phyloP scores from a whole-genome alignment of 2,888 invertebrate species.

The Troides oblongomaculatus region DNA sequence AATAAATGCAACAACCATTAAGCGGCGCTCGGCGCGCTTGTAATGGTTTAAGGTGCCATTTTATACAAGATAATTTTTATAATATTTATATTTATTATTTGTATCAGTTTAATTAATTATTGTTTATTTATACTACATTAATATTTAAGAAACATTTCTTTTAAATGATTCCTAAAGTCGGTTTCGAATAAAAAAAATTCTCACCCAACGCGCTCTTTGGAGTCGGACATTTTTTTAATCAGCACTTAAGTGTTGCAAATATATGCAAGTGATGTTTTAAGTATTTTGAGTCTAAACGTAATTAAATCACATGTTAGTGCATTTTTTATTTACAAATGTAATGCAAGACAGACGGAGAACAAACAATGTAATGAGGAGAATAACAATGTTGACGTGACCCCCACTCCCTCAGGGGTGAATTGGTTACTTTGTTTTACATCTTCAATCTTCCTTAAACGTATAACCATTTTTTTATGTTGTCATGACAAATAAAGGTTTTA shows the following conservation, averaged over 20 bases:
- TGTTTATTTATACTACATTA: background rate
- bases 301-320: background rate
- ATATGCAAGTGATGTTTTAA: background rate
- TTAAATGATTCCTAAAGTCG: background rate
- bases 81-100: background rate
- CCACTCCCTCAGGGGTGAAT: background rate
- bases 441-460: background rate
- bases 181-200: background rate
- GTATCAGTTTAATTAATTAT: background rate
- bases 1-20: slow-evolving; percentile 19
- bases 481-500: background rate
- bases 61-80: slow-evolving; percentile 17
- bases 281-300: background rate
- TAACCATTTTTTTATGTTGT: background rate
- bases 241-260: background rate
- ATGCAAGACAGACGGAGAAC: slow-evolving; percentile 1
- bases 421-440: slow-evolving; percentile 1
- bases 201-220: too few relatives aligned
- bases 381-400: slow-evolving; percentile 2
- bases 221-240: too few relatives aligned
- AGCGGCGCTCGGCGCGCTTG: slow-evolving; percentile 18
- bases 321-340: background rate
- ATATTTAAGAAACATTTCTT: background rate
- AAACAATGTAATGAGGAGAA: slow-evolving; percentile 10
- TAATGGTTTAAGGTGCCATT: slow-evolving; percentile 21